Base-by-base conservation (phyloP, 2,888 invertebrate genomes). In the Dermolepida albohirtum region DNA sequence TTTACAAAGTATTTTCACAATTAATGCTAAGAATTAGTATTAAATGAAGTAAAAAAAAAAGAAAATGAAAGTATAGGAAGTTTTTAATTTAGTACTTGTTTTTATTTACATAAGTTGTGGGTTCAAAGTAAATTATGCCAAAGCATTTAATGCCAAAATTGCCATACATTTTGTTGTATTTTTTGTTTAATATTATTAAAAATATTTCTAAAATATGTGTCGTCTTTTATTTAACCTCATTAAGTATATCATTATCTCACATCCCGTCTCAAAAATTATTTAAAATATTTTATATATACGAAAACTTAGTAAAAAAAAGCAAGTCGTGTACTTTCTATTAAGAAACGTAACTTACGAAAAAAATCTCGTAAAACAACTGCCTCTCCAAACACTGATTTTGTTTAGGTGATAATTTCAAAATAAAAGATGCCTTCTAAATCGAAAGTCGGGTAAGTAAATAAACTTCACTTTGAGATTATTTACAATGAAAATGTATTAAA, bases 61-160 rank as follows among this genome's bases (percentile, higher is more conserved):
- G 49, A 54, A 34, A 50, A 47, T 39, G 50, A 34, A 55, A 54
- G 34, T 52, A 52, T 44, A 66, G 57, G 39, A 66, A 59, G 59
- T 50, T 71, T 69, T 76, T 74, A 73, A 73, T 72, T 73, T 74
- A 76, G 75, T 76, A 77, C 77, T 79, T 76, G 66, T 70, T 71
- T 72, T 54, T 73, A 71, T 54, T 69, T 74, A 73, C 74, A 74
- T 72, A 71, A 70, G 64, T 70, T 76, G 69, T 79, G 80, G 81
- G 79, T 80, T 81, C 79, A 76, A 74, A 64, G 63, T 75, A 79
- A 80, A 76, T 78, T 81, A 83, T 82, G 82, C 83, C 83, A 83
- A 83, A 83, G 83, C 83, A 83, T 83, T 82, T 81, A 82, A 83
- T 80, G 82, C 83, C 82, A 83, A 83, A 83, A 81, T 81, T 82